phyloP scores from a whole-genome alignment of 2,888 invertebrate species.

The Daptonema setosum region DNA sequence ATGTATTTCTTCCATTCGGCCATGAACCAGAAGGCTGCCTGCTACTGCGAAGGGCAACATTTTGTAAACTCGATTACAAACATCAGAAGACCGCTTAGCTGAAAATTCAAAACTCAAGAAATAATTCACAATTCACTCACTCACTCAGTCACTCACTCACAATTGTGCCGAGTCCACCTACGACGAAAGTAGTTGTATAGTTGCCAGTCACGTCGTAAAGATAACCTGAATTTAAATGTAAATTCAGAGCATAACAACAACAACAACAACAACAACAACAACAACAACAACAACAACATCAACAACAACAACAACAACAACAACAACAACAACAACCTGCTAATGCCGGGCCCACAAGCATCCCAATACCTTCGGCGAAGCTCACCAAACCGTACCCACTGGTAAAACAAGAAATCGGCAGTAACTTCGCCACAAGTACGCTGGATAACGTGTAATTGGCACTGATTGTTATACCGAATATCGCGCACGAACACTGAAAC shows the following conservation, averaged over 20 bases:
- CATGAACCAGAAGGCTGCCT: too few relatives aligned
- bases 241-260: too few relatives aligned
- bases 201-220: constrained; percentile 11
- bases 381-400: constrained; percentile 68
- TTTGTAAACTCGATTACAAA: too few relatives aligned
- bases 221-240: constrained; percentile 13
- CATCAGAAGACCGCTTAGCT: neutral
- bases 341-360: constrained; percentile 65
- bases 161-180: constrained; percentile 9
- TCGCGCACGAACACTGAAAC: too few relatives aligned
- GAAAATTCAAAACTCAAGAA: too few relatives aligned
- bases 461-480: constrained; percentile 51
- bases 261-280: too few relatives aligned
- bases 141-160: too few relatives aligned
- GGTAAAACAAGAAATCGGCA: constrained; percentile 68
- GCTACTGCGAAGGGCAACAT: constrained; percentile 1
- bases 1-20: too few relatives aligned
- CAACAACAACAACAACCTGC: too few relatives aligned
- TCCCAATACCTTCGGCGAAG: constrained; percentile 68
- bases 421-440: constrained; percentile 34
- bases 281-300: too few relatives aligned
- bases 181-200: constrained; percentile 10
- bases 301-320: too few relatives aligned
- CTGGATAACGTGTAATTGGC: constrained; percentile 75
- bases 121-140: too few relatives aligned